Conservation (phyloP, 2,888 invertebrate genomes). For the Dioctria rufipes region DNA sequence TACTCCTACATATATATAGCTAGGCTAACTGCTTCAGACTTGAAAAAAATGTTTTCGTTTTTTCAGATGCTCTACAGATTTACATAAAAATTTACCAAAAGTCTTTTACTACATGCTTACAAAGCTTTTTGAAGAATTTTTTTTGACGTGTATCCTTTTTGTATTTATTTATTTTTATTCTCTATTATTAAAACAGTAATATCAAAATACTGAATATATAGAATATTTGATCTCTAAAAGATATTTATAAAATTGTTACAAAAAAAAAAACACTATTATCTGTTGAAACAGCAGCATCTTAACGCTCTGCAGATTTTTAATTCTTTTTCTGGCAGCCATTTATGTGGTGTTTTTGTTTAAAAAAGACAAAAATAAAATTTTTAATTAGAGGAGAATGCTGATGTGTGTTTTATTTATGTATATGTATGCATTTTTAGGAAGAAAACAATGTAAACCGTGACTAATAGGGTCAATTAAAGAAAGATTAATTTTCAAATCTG, state of each 20-base stretch:
- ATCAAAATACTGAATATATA: neutral
- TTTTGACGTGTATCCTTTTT: neutral
- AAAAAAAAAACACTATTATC: slow-evolving; percentile 2
- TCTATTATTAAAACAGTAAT: neutral
- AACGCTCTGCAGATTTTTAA: slow-evolving; percentile 35
- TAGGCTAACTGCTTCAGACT: too few species aligned
- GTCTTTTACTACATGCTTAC: too few species aligned
- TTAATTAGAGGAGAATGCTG: slow-evolving; percentile 13
- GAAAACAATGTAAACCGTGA: too few species aligned
- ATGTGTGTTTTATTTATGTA: neutral
- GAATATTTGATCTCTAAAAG: slow-evolving; percentile 5
- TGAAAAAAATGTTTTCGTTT: neutral
- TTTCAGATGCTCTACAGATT: neutral
- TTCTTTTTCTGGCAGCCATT: slow-evolving; percentile 40
- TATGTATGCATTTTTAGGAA: too few species aligned
- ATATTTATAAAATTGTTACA: slow-evolving; percentile 33
- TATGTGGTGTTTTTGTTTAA: slow-evolving; percentile 49
- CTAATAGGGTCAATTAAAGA: too few species aligned
- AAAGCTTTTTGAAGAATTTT: too few species aligned
- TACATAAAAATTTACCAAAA: neutral
- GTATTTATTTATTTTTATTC: neutral
- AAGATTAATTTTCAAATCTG: too few species aligned
- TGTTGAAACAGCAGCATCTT: slow-evolving; percentile 3
- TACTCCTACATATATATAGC: too few species aligned
- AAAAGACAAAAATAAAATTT: slow-evolving; percentile 27